Base-by-base conservation (phyloP, 2,797 vertebrate genomes). In the Paratrypauchen microcephalus region DNA sequence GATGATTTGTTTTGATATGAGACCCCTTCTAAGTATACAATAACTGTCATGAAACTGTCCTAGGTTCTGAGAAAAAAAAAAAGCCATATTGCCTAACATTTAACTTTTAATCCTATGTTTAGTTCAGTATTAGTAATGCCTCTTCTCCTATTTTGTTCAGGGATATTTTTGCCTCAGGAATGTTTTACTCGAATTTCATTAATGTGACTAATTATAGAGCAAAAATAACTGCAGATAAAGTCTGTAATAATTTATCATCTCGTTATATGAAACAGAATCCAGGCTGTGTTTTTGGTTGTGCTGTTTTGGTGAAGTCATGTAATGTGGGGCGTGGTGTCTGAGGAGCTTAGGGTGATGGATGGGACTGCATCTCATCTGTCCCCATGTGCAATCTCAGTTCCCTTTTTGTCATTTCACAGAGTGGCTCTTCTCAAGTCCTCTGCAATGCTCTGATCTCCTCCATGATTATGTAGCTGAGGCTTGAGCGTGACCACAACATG, bases 261-360 rank as follows among this genome's bases (percentile, higher is more conserved):
- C 19, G 28, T 36, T 60, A 60, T 58, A 58, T 19, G 24, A 64
- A 72, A 76, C 66, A 6, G 64, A 21, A 62, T 72, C 24, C 71
- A 73, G 61, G 65, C 15, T 13, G 70, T 47, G 68, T 72, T 76
- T 56, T 26, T 70, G 30, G 32, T 9, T 16, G 60, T 79, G 59
- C 23, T 2, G 18, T 36, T 72, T 54, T 6, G 21, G n/a, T 63
- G 23, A 68, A 57, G 66, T 71, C 54, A 21, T 13, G 36, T 54
- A 75, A 77, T 70, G 65, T 50, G 24, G 55, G 65, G 73, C 50
- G 57, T 58, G 81, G 78, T 86, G 72, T 75, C 30, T 19, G 60
- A 65, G 70, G 24, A 50, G 66, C 74, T 50, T 65, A 58, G 4
- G 8, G 55, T 86, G 84, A 89, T 87, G 73, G 76, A 88, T 86